Evolutionary conservation across 2,113 vertebrate genomes (phyloP).

Genomic region (Furnarius figulus): DNA sequence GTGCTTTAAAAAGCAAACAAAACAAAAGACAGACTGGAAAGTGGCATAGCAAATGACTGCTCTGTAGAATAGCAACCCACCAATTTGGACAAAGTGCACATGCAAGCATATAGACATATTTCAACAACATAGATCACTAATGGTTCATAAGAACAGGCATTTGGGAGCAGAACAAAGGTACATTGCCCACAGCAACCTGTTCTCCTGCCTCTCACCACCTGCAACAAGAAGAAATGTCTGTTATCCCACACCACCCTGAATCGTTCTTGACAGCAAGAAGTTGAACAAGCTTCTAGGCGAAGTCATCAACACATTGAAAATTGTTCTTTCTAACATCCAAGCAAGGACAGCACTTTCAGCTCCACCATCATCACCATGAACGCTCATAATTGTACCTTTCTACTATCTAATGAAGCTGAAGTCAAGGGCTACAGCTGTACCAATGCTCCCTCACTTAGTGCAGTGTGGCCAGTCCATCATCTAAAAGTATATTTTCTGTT

Average conservation of each 20-base stretch:
- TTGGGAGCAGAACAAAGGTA: not conserved
- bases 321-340: not conserved
- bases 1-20: not conserved
- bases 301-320: not conserved
- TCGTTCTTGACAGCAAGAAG: not conserved
- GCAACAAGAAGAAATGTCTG: not conserved
- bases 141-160: not conserved
- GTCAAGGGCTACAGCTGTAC: not conserved
- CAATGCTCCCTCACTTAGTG: fast-evolving
- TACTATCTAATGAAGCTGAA: not conserved
- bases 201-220: not conserved
- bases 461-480: not conserved
- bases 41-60: not conserved
- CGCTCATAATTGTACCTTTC: not conserved
- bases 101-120: not conserved
- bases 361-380: not conserved
- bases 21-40: not conserved
- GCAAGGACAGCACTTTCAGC: not conserved
- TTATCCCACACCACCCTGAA: not conserved
- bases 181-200: not conserved
- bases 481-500: not conserved
- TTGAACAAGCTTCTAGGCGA: not conserved
- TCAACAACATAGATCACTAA: not conserved
- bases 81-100: not conserved
- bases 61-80: not conserved